These are phyloP conservation scores for Idaea biselata DNA, from an alignment of 2,888 invertebrate species.

Conservation along the genomic window DNA sequence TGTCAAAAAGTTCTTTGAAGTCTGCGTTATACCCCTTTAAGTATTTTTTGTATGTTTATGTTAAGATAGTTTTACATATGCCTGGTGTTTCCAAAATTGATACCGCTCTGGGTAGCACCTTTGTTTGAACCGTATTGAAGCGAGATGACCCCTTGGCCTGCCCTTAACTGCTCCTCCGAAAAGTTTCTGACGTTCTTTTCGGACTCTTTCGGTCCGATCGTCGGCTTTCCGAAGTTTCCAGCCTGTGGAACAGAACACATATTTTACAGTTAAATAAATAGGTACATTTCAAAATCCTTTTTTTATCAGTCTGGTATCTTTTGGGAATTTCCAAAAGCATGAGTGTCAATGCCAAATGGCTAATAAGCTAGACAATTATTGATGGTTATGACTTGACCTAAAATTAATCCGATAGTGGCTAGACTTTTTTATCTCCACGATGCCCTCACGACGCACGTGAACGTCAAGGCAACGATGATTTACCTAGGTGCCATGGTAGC, in stretches of 20 bases:
- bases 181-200: conserved; percentile 97
- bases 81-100: conserved; percentile 97
- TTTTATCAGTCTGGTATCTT: not conserved
- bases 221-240: conserved; percentile 90
- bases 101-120: conserved; percentile 97
- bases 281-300: not conserved
- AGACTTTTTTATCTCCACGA: no score
- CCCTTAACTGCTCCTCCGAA: conserved; percentile 95
- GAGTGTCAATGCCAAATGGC: not conserved
- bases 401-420: not conserved
- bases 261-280: not conserved
- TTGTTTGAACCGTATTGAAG: conserved; percentile 99
- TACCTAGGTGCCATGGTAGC: not conserved
- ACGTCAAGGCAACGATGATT: not conserved
- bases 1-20: not conserved
- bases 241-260: conserved; percentile 77
- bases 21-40: conserved; percentile 8
- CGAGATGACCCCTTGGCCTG: conserved; percentile 95
- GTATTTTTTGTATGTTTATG: conserved; percentile 3
- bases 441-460: not conserved
- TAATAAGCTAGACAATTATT: not conserved
- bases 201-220: conserved; percentile 97
- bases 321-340: not conserved
- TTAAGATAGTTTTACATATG: conserved; percentile 87
- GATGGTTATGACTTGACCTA: not conserved